Evolutionary conservation across 2,113 vertebrate genomes (phyloP), one percentile per base, ranked within the genome.

Genomic region (Atrichornis clamosus): DNA sequence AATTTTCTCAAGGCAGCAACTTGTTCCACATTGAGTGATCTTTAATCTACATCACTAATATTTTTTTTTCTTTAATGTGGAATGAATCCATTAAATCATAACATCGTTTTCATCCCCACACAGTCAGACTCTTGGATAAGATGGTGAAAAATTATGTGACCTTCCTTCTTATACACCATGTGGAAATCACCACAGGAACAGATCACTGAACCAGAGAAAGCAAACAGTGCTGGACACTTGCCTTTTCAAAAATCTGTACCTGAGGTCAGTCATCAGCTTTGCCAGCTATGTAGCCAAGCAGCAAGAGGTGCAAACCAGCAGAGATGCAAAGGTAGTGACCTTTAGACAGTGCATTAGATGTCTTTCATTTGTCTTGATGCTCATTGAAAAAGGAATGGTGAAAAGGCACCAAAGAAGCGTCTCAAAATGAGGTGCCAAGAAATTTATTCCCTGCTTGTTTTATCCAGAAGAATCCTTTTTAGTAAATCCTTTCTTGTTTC

Each of bases 111-210:
- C 72, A 90, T 42, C 10, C 32, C 17, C 67, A 82, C 32, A 68
- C n/a, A 32, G 73, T 85, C 87, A 87, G 41, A 49, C 41, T 87
- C 35, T 32, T 68, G 72, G 35, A 93, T 86, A 63, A 79, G 28
- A 80, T 56, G 20, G 32, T 58, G 49, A 96, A 96, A 88, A 95
- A 65, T 77, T 75, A 42, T 67, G 67, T 80, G 80, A 96, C 74
- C 80, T 97, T 97, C 81, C 39, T 77, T 81, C 30, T 72, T 52
- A 69, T 39, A 84, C 9, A 60, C 69, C 53, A 84, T 96, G 92
- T 92, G 87, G 52, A 97, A 97, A 93, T 88, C 88, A 84, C 86
- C 62, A 67, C 70, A 95, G 90, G 87, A 97, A 68, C 44, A 95
- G 74, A 91, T 33, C 55, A 3, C 32, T 91, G 80, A 97, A 95